Conservation (phyloP, 2,888 invertebrate genomes). For the Cantharis lateralis region DNA sequence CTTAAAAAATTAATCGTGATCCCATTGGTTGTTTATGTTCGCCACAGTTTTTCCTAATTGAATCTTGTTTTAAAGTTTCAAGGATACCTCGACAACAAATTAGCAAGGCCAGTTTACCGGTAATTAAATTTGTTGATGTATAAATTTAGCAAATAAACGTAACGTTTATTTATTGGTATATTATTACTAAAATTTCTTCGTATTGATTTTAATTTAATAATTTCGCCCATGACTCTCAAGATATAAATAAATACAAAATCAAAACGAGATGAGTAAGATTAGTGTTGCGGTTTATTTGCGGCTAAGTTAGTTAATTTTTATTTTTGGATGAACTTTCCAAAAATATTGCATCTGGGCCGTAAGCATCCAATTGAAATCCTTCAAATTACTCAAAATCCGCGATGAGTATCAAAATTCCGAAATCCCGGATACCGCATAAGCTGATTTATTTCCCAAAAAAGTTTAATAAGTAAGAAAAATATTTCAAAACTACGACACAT, state of each 20-base stretch:
- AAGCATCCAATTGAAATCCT: too few species aligned
- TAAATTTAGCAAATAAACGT: neutral
- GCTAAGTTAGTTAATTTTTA: neutral
- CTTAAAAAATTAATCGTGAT: too few species aligned
- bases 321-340: neutral
- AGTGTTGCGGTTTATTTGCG: neutral
- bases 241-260: neutral
- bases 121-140: neutral
- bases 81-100: neutral
- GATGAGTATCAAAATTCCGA: too few species aligned
- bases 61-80: neutral
- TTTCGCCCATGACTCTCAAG: neutral
- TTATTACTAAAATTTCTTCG: neutral
- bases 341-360: neutral
- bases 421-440: too few species aligned
- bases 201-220: neutral
- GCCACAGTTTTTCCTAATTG: neutral
- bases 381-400: too few species aligned
- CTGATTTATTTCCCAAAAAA: too few species aligned
- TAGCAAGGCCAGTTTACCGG: neutral
- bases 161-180: neutral
- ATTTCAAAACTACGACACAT: neutral
- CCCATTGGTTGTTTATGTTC: neutral
- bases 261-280: neutral
- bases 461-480: neutral